phyloP scores from a whole-genome alignment of 2,888 invertebrate species.

The Mesodorylaimus sp. region DNA sequence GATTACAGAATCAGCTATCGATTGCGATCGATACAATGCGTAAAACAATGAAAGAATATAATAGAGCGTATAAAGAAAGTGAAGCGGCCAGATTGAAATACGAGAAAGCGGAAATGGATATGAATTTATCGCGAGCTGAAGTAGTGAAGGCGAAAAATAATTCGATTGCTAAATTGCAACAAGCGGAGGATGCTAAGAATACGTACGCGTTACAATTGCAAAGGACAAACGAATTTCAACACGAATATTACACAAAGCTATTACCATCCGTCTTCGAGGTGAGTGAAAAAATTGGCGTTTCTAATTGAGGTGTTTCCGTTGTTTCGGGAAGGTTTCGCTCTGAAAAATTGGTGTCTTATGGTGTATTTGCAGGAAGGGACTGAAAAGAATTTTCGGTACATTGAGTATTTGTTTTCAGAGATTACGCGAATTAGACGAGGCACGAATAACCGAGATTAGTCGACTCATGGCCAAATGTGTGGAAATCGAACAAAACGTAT shows the following conservation, averaged over 20 bases:
- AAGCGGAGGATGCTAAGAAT: constrained; percentile 85
- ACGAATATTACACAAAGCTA: constrained; percentile 31
- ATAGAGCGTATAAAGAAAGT: constrained; percentile 80
- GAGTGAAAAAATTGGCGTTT: constrained; percentile 10
- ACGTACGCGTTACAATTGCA: constrained; percentile 89
- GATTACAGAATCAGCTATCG: constrained; percentile 56
- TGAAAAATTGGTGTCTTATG: background rate
- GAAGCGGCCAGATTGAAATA: constrained; percentile 84
- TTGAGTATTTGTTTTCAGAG: constrained; percentile 54
- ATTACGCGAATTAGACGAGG: constrained; percentile 81
- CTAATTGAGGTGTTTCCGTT: too few species aligned
- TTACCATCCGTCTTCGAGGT: constrained; percentile 38
- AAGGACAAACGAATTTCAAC: constrained; percentile 73
- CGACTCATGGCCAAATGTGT: constrained; percentile 76
- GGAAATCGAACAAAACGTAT: constrained; percentile 75
- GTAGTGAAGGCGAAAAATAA: constrained; percentile 49
- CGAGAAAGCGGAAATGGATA: constrained; percentile 86
- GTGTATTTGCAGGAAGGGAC: background rate
- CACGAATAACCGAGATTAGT: constrained; percentile 73
- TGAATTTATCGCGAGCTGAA: constrained; percentile 78
- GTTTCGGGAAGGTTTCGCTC: too few species aligned
- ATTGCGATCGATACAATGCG: too few species aligned
- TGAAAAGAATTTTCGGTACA: too few species aligned
- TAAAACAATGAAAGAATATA: constrained; percentile 82
- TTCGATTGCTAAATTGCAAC: constrained; percentile 50